These are phyloP conservation scores for Potamilus streckersoni DNA, from an alignment of 1,140 invertebrate genomes.

Conservation along the genomic window DNA sequence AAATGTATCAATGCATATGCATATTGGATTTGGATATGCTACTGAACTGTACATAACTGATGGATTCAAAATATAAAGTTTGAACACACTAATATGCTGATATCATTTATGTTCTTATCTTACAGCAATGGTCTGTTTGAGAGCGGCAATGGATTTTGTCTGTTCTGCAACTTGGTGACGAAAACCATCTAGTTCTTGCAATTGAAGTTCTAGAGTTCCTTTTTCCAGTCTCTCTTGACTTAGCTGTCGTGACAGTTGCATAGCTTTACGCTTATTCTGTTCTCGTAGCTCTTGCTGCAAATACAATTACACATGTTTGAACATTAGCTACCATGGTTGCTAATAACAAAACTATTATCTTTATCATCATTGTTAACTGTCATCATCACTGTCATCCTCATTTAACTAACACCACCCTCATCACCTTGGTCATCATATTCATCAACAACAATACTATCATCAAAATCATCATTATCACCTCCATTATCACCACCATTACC, in stretches of 20 bases:
- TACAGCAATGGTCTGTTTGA: constrained; percentile 54
- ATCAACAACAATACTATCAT: too few species aligned
- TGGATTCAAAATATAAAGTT: too few species aligned
- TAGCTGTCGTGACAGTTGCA: constrained; percentile 48
- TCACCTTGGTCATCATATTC: too few species aligned
- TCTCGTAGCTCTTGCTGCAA: constrained; percentile 59
- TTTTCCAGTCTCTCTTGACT: constrained; percentile 45
- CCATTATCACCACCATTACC: too few species aligned
- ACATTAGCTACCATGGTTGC: background rate
- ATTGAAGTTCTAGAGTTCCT: constrained; percentile 36
- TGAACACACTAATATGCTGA: too few species aligned
- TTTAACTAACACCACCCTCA: background rate
- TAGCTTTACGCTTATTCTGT: constrained; percentile 45
- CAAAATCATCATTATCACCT: too few species aligned
- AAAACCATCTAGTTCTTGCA: constrained; percentile 38
- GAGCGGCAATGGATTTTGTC: constrained; percentile 48
- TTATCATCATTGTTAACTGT: too few species aligned
- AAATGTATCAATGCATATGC: too few species aligned
- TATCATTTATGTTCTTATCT: constrained; percentile 14
- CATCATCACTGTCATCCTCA: background rate
- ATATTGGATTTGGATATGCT: too few species aligned
- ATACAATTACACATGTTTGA: constrained; percentile 2
- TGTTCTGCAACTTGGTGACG: constrained; percentile 48
- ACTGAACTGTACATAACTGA: too few species aligned
- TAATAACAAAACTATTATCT: background rate